Base-by-base conservation (phyloP, 1,140 invertebrate genomes). In the Stenopsyche tienmushanensis region DNA sequence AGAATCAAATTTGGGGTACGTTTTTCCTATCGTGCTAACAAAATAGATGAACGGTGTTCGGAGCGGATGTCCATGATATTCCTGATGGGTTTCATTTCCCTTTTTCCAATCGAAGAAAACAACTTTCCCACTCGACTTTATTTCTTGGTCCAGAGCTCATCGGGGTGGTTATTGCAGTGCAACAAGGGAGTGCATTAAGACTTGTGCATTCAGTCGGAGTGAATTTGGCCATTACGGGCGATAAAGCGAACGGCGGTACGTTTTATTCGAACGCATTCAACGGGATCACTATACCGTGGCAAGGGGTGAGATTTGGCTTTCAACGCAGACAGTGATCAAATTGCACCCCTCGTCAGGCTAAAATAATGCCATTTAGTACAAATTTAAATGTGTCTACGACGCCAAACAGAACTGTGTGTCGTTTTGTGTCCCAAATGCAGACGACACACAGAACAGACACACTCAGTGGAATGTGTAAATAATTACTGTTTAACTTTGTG, bases 211-310 rank as follows among this genome's bases (percentile, higher is more conserved):
- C 47, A 7, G 13, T 10, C 21, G 50, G 52, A 55, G 65, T 66
- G 65, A 66, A 66, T 66, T 55, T 55, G 44, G 60, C 65, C 65
- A 55, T 62, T 62, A 60, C 44, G 58, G 49, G 57, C 57, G 57
- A 60, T 55, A 60, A 49, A 60, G 50, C 60, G 65, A 59, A 53
- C 55, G 54, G 25, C 45, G 25, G 17, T 23, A 21, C 23, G 29
- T 49, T 49, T 65, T 65, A 65, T 65, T 45, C 58, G 65, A 45
- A 45, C 57, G 58, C 65, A 53, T 58, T 62, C 58, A 66, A 34
- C 49, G 58, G 15, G 29, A 54, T 39, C 65, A 24, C 50, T 26
- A 25, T 26, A 25, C 23, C 21, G 26, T 62, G 44, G 25, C 23
- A 23, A 53, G 17, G 52, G 34, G 60, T n/a, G 47, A 39, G 21